Evolutionary conservation across 1,140 invertebrate species (phyloP).

Genomic region (Bombus vancouverensis): DNA sequence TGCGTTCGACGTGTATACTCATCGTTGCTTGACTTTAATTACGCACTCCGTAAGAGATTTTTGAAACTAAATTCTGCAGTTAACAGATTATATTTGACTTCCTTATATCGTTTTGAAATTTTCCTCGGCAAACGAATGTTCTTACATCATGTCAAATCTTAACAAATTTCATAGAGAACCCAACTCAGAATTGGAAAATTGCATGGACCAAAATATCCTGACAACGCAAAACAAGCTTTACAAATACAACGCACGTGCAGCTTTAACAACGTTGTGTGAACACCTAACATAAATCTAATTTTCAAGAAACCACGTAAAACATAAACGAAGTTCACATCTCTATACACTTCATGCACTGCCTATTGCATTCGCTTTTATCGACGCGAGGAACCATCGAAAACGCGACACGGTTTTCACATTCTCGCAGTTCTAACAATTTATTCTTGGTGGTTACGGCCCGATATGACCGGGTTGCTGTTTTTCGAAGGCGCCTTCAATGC

Average conservation of each 20-base stretch:
- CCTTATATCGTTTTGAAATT: too few species aligned
- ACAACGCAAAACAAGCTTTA: not conserved
- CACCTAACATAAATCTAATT: not conserved
- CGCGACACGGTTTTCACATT: conserved; percentile 2
- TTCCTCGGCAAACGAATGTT: too few species aligned
- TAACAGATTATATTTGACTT: too few species aligned
- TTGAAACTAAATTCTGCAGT: too few species aligned
- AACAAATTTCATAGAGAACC: too few species aligned
- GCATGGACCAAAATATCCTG: too few species aligned
- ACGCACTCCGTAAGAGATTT: too few species aligned
- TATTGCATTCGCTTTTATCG: not conserved
- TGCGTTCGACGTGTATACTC: too few species aligned
- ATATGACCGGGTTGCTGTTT: conserved; percentile 5
- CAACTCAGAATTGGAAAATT: too few species aligned
- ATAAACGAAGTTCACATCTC: not conserved
- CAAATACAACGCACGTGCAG: not conserved
- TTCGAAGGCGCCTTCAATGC: not conserved
- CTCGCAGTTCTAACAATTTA: conserved; percentile 2
- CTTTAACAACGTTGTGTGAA: too few species aligned
- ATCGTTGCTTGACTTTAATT: too few species aligned
- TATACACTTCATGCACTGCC: not conserved
- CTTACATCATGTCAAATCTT: too few species aligned
- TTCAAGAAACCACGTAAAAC: not conserved
- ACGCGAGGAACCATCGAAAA: conserved; percentile 3
- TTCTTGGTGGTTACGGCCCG: not conserved